Evolutionary conservation across 1,140 invertebrate genomes (phyloP).

Genomic region (Panagrolaimus sp.): DNA sequence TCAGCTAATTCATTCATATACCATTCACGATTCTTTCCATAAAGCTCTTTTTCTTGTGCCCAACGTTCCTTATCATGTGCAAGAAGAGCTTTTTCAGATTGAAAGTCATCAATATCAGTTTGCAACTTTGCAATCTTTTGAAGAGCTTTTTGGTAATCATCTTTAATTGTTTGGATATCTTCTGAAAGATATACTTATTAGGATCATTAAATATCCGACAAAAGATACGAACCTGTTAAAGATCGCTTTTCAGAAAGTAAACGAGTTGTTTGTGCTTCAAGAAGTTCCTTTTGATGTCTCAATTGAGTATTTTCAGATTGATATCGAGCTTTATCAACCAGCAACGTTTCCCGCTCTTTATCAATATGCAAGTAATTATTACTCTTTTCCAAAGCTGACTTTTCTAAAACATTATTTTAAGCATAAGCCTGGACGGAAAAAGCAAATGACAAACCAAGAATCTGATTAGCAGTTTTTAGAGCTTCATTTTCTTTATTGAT

Average conservation of each 20-base stretch:
- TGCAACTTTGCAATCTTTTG: not conserved
- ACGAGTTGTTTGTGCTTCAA: constrained; percentile 4
- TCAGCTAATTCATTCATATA: constrained; percentile 5
- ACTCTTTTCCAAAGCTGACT: not conserved
- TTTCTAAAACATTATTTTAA: not conserved
- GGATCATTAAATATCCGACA: not conserved
- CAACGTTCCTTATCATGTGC: constrained; percentile 4
- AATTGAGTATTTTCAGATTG: not conserved
- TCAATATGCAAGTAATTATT: not conserved
- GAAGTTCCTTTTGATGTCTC: not conserved
- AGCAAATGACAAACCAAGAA: not conserved
- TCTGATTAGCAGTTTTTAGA: not conserved
- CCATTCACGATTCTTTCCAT: not conserved
- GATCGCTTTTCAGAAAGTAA: not conserved
- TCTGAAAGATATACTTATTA: not conserved
- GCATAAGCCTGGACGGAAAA: too few species aligned
- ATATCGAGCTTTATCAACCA: not conserved
- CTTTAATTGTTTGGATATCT: not conserved
- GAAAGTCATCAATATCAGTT: not conserved
- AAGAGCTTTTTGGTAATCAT: not conserved
- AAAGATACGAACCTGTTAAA: not conserved
- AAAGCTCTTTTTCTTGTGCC: constrained; percentile 1
- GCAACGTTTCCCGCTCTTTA: constrained; percentile 7
- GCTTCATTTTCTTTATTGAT: not conserved
- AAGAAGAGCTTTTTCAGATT: not conserved